A percentile compares a stretch with the other conserved stretches of the same genome.
Conservation (phyloP, 2,113 vertebrate genomes). For the Aptenodytes forsteri region DNA sequence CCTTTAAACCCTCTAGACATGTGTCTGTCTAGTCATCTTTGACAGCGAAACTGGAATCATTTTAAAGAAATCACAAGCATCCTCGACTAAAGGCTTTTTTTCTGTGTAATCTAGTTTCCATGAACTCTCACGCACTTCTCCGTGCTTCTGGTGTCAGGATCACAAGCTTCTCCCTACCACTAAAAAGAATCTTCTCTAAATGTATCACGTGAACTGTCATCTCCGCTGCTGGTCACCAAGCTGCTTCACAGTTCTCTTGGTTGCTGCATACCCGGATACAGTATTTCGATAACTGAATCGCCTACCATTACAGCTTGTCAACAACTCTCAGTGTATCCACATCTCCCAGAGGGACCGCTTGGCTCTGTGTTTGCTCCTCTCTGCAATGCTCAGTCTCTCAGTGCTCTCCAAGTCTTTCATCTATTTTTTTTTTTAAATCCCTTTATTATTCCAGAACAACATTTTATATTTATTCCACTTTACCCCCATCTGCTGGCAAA, state of each 20-base stretch:
- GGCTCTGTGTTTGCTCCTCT: background rate
- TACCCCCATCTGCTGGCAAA: slow-evolving; percentile 39
- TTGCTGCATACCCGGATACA: background rate
- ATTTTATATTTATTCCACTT: background rate
- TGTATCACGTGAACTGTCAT: background rate
- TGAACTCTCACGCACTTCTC: background rate
- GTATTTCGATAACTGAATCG: background rate
- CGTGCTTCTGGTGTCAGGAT: background rate
- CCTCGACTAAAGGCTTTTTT: background rate
- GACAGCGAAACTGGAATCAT: background rate
- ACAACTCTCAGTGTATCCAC: background rate
- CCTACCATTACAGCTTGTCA: background rate
- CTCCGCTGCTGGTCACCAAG: background rate
- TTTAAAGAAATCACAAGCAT: background rate
- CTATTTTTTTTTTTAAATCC: background rate
- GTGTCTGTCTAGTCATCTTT: background rate
- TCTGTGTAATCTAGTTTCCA: background rate
- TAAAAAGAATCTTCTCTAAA: background rate
- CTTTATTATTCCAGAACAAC: background rate
- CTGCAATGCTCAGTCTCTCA: background rate
- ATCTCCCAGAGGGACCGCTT: background rate
- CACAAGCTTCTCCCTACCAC: background rate
- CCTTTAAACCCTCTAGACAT: background rate
- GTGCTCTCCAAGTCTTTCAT: background rate
- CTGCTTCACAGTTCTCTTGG: background rate